Percentiles rank a stretch among this genome's conserved stretches.
These are phyloP conservation scores for Uria aalge DNA, from an alignment of 2,113 vertebrate species.

Conservation along the genomic window DNA sequence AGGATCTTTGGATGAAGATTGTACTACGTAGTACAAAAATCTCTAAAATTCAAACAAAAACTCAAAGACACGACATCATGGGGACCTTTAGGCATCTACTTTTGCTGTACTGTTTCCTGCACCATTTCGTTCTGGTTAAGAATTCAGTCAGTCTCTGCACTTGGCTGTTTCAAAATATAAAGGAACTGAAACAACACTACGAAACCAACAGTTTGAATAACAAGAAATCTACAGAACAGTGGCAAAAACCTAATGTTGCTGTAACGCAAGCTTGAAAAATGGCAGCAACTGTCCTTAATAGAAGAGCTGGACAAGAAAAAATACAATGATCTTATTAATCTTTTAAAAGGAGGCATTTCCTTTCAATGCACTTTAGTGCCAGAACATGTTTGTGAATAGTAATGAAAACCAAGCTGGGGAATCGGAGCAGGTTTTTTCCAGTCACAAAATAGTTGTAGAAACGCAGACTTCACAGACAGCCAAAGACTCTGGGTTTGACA, in stretches of 20 bases:
- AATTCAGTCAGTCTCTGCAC: not conserved
- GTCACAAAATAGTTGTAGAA: not conserved
- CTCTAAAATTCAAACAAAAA: not conserved
- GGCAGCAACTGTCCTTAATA: not conserved
- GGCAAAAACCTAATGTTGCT: not conserved
- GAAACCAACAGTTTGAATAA: not conserved
- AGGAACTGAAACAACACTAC: not conserved
- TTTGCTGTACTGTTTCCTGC: not conserved
- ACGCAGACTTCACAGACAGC: not conserved
- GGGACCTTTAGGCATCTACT: not conserved
- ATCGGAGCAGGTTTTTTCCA: not conserved
- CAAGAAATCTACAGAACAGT: not conserved
- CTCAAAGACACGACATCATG: not conserved
- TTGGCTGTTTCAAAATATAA: not conserved
- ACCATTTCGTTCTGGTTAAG: not conserved
- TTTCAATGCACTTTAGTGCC: conserved; percentile 4
- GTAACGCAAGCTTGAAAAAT: not conserved
- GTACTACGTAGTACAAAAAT: not conserved
- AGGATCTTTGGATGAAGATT: not conserved
- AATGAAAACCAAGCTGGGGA: not conserved
- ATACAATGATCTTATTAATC: not conserved
- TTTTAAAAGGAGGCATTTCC: not conserved
- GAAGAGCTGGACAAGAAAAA: not conserved
- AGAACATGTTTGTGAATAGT: not conserved
- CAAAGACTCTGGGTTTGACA: not conserved